A percentile compares a stretch with the other conserved stretches of the same genome.
These are phyloP conservation scores for Pterostichus niger DNA, from an alignment of 2,888 invertebrate genomes.

Conservation along the genomic window DNA sequence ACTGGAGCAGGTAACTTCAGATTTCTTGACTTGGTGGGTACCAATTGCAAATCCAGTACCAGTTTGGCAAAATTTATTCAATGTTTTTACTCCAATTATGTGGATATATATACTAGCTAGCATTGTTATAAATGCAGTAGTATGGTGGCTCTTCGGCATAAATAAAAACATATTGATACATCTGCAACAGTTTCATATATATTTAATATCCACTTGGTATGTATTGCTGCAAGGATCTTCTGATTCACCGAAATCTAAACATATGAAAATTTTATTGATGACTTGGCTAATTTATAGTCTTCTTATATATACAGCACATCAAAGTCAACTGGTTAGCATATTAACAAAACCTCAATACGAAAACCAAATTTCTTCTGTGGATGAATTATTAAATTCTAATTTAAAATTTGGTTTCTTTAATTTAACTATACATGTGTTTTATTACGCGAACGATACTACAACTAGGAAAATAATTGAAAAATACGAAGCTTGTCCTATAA, in stretches of 20 bases:
- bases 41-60: conserved; percentile 5
- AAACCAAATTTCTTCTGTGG: conserved; percentile 31
- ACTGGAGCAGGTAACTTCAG: neutral
- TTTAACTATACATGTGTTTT: neutral
- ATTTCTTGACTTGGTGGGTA: conserved; percentile 38
- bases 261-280: conserved; percentile 7
- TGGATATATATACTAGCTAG: conserved; percentile 29
- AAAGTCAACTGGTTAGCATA: conserved; percentile 40
- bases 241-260: neutral
- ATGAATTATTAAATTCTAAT: conserved; percentile 48
- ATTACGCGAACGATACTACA: neutral
- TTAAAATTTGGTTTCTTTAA: neutral
- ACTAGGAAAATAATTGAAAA: neutral
- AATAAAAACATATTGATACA: neutral
- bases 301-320: conserved; percentile 45
- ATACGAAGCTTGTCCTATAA: conserved; percentile 32
- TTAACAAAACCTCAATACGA: conserved; percentile 58
- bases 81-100: conserved; percentile 6
- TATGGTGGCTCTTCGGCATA: conserved; percentile 32
- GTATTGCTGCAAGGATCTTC: conserved; percentile 5
- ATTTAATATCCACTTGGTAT: neutral
- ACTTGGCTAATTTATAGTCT: conserved; percentile 40
- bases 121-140: neutral
- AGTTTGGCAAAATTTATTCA: conserved; percentile 17
- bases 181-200: neutral